Evolutionary conservation across 2,888 invertebrate genomes (phyloP).

Genomic region (Xestobium rufovillosum): DNA sequence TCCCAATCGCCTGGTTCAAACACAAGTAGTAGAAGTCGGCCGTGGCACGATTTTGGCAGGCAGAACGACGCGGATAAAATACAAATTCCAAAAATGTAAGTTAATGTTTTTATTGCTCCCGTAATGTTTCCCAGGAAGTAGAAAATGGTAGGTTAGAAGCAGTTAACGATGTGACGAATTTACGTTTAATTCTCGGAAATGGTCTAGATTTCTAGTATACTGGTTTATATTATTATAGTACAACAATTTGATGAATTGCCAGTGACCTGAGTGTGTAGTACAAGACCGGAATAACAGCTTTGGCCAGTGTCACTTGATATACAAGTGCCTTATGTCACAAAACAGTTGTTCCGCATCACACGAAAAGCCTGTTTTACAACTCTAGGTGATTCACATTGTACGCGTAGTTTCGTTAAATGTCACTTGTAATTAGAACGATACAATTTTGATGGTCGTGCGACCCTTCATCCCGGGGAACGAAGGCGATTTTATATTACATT

Average conservation of each 20-base stretch:
- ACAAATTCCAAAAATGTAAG: constrained; percentile 97
- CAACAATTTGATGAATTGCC: constrained; percentile 26
- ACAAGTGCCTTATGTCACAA: constrained; percentile 31
- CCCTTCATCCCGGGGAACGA: too few species aligned
- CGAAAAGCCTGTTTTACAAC: constrained; percentile 31
- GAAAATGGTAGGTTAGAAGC: too few species aligned
- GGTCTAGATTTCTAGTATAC: constrained; percentile 27
- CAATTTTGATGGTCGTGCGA: too few species aligned
- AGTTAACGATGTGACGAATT: too few species aligned
- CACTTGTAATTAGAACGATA: constrained; percentile 26
- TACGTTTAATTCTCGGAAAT: constrained; percentile 29
- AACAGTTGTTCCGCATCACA: constrained; percentile 29
- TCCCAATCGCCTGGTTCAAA: constrained; percentile 42
- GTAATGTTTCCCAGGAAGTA: too few species aligned
- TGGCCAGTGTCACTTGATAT: constrained; percentile 31
- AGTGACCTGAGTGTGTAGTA: constrained; percentile 31
- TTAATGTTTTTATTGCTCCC: too few species aligned
- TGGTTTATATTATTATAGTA: too few species aligned
- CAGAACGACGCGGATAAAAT: constrained; percentile 94
- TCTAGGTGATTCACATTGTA: constrained; percentile 26
- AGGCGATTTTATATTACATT: too few species aligned
- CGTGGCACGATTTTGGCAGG: constrained; percentile 91
- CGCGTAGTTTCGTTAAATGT: constrained; percentile 24
- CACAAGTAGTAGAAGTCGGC: constrained; percentile 66
- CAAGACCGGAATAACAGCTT: constrained; percentile 17